Evolutionary conservation across 1,140 invertebrate species (phyloP).

Genomic region (Danaus plexippus): DNA sequence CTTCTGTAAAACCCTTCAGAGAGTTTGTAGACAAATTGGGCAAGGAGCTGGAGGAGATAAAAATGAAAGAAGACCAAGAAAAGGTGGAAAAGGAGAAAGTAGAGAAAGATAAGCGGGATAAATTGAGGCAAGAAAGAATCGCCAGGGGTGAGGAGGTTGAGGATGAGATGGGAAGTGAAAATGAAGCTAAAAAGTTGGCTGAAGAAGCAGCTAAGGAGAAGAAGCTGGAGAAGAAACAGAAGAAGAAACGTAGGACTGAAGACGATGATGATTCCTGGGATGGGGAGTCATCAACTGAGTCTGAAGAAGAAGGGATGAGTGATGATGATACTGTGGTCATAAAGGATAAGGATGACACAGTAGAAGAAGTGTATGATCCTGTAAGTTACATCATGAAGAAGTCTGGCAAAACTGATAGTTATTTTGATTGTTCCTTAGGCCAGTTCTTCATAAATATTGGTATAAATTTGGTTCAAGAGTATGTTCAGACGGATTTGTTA

Average conservation of each 20-base stretch:
- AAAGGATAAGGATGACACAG: conserved; percentile 70
- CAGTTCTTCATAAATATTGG: conserved; percentile 96
- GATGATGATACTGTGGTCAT: conserved; percentile 71
- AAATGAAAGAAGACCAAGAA: conserved; percentile 58
- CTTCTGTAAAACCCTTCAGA: conserved; percentile 83
- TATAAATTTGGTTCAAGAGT: conserved; percentile 92
- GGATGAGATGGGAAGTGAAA: conserved; percentile 31
- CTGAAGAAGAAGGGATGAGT: conserved; percentile 69
- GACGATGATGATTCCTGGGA: conserved; percentile 68
- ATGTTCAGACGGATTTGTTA: conserved; percentile 91
- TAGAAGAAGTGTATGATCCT: conserved; percentile 68
- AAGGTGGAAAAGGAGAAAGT: conserved; percentile 61
- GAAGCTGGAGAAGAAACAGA: conserved; percentile 59
- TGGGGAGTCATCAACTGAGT: conserved; percentile 67
- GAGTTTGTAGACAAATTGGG: conserved; percentile 81
- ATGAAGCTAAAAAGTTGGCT: conserved; percentile 30
- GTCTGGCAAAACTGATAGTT: conserved; percentile 72
- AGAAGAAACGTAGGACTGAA: conserved; percentile 48
- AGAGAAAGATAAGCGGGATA: conserved; percentile 62
- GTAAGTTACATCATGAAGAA: conserved; percentile 60
- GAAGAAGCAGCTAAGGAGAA: conserved; percentile 52
- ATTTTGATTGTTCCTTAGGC: conserved; percentile 89
- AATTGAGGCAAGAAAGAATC: conserved; percentile 61
- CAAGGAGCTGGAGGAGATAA: conserved; percentile 75
- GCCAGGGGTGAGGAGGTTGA: conserved; percentile 59